Evolutionary conservation across 1,140 invertebrate genomes (phyloP).

Genomic region (Adelges cooleyi): DNA sequence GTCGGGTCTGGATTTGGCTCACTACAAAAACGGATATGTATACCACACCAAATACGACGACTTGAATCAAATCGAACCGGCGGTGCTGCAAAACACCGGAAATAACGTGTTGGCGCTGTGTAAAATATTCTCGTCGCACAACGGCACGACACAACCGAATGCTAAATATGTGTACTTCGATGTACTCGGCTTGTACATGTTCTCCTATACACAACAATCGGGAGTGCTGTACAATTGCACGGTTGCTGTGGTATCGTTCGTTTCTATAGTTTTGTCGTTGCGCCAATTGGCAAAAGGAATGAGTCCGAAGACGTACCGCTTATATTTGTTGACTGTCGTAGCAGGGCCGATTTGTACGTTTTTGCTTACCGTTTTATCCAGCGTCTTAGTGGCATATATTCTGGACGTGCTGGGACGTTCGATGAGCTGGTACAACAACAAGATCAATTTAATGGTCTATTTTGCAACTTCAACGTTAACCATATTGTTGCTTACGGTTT

Average conservation of each 20-base stretch:
- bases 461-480: not conserved
- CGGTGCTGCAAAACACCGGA: conserved; percentile 3
- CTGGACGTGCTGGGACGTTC: not conserved
- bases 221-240: not conserved
- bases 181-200: conserved; percentile 5
- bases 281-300: not conserved
- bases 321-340: not conserved
- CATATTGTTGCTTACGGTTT: not conserved
- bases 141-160: not conserved
- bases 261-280: not conserved
- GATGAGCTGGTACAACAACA: conserved; percentile 13
- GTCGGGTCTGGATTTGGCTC: conserved; percentile 65
- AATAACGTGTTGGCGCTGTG: not conserved
- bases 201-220: not conserved
- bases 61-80: not conserved
- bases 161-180: conserved; percentile 17
- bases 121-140: not conserved
- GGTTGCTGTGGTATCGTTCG: not conserved
- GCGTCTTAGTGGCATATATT: not conserved
- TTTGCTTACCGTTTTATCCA: not conserved
- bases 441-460: not conserved
- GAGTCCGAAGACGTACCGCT: not conserved
- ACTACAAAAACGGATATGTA: conserved; percentile 58
- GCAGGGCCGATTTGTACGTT: not conserved
- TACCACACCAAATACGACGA: conserved; percentile 65